Base-by-base conservation (phyloP, 2,113 vertebrate species). In the human region DNA sequence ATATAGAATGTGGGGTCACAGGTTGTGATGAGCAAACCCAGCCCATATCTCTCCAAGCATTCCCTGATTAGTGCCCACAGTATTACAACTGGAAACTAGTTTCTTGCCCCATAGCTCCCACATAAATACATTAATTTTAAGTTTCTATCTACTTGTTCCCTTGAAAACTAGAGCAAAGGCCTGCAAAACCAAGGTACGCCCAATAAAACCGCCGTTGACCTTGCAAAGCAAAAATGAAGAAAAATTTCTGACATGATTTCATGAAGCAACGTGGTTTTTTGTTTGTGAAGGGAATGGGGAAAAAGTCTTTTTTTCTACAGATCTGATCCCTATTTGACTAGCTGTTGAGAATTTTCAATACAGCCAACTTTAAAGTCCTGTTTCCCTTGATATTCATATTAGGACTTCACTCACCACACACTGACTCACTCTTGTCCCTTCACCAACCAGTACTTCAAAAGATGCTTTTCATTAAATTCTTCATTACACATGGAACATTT, bases 371-470 rank as follows among this genome's bases (percentile, higher is more conserved):
- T 38, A 68, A 80, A 79, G 70, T 64, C 20, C 22, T 80, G 52
- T 85, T 43, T 89, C 55, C 52, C 85, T 72, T 30, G 79, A 79
- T 43, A 72, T 35, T 80, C 48, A 52, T 40, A 73, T 57, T 82
- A 89, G 87, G 91, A 87, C 75, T 59, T 92, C 59, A 97, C 25
- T 92, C 84, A 92, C 84, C 57, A 89, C 83, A 81, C 59, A 93
- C 35, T 83, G 82, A 91, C 93, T 96, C 82, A 90, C 40, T 89
- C 66, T 76, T 91, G 20, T 85, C 43, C 43, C 20, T 83, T 45
- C 30, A 40, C 35, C 72, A 89, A 95, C 17, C 48, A 93, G 14
- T 32, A 80, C n/a, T 79, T 91, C 61, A 91, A 84, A 93, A 79
- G 72, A 66, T 9, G 13, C 18, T 73, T 94, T 96, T 48, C 45